A percentile compares a stretch with the other conserved stretches of the same genome.
Conservation (phyloP, 2,888 invertebrate species). For the Seira musarum region DNA sequence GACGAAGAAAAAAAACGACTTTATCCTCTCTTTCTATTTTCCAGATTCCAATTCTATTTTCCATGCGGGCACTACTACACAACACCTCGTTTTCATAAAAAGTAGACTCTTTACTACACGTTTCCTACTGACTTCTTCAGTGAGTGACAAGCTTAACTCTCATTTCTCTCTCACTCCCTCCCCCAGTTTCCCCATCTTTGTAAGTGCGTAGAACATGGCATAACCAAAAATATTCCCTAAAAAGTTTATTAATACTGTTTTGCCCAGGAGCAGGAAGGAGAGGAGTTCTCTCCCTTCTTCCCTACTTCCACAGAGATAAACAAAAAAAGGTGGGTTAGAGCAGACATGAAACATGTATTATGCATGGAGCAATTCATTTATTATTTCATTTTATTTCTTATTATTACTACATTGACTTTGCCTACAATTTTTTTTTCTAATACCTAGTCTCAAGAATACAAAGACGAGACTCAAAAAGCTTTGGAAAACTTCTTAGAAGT, state of each 20-base stretch:
- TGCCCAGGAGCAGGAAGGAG: not conserved
- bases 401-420: conserved; percentile 7
- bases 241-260: conserved; percentile 4
- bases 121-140: not conserved
- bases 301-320: not conserved
- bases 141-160: conserved; percentile 8
- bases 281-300: not conserved
- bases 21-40: conserved; percentile 2
- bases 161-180: not conserved
- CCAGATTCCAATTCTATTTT: conserved; percentile 2
- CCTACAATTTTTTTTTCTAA: not conserved
- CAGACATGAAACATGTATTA: not conserved
- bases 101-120: conserved; percentile 2
- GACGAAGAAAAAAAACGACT: not conserved
- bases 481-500: not conserved
- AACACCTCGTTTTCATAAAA: conserved; percentile 8
- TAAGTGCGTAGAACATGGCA: conserved; percentile 6
- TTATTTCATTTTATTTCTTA: conserved; percentile 32
- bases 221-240: not conserved
- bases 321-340: not conserved
- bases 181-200: not conserved
- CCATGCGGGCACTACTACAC: conserved; percentile 1
- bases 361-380: conserved; percentile 49
- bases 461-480: not conserved
- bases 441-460: not conserved